These are phyloP conservation scores for Pyrgus malvae DNA, from an alignment of 2,888 invertebrate genomes.

Conservation along the genomic window DNA sequence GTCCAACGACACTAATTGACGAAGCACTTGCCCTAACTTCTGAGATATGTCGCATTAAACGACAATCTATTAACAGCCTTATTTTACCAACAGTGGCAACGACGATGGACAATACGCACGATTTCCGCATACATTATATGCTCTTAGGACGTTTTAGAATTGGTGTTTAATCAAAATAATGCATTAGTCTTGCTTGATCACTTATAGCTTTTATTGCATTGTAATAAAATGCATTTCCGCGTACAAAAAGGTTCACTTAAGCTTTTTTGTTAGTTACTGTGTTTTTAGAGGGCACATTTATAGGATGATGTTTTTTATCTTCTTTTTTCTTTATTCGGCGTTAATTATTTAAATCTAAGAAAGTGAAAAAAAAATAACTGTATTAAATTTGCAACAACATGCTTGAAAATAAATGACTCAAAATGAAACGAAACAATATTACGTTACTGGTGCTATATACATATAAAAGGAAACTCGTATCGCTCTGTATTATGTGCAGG, in stretches of 20 bases:
- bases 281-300: constrained; percentile 44
- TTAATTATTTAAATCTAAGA: background rate
- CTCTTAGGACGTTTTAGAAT: background rate
- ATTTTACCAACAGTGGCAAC: background rate
- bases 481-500: too few relatives aligned
- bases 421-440: too few relatives aligned
- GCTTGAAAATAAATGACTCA: too few relatives aligned
- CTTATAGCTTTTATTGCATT: background rate
- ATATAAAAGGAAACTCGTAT: too few relatives aligned
- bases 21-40: constrained; percentile 24
- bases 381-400: too few relatives aligned
- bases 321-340: background rate
- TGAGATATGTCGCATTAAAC: background rate
- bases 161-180: background rate
- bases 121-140: background rate
- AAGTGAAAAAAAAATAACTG: background rate
- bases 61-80: background rate
- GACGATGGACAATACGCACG: too few relatives aligned
- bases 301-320: constrained; percentile 42
- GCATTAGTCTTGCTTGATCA: background rate
- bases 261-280: constrained; percentile 2
- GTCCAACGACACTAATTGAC: constrained; percentile 55
- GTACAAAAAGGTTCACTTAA: constrained; percentile 7
- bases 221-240: constrained; percentile 18
- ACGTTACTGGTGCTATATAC: too few relatives aligned